Conservation (phyloP, 2,797 vertebrate species). For the Silurus lanzhouensis region DNA sequence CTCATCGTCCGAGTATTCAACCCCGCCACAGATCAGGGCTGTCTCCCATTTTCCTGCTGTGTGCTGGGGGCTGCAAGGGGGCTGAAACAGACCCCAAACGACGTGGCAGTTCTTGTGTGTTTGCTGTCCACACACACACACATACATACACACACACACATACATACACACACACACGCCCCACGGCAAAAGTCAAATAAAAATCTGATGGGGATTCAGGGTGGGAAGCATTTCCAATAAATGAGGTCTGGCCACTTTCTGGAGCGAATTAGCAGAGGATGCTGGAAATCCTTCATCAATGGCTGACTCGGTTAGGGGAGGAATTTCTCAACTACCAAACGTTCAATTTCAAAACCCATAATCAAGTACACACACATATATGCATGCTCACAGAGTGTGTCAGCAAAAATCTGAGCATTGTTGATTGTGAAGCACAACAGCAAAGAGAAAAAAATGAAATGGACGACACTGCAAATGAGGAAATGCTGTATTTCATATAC, state of each 20-base stretch:
- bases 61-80: slow-evolving; percentile 53
- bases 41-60: slow-evolving; percentile 60
- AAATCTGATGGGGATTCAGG: slow-evolving; percentile 46
- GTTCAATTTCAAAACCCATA: slow-evolving; percentile 55
- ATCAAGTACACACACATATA: slow-evolving; percentile 30
- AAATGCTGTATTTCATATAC: slow-evolving; percentile 43
- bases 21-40: slow-evolving; percentile 57
- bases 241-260: slow-evolving; percentile 57
- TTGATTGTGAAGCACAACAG: slow-evolving; percentile 49
- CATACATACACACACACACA: not conserved
- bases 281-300: slow-evolving; percentile 54
- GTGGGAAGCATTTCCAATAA: slow-evolving; percentile 55
- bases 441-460: slow-evolving; percentile 48
- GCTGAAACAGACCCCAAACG: slow-evolving; percentile 58
- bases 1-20: slow-evolving; percentile 62
- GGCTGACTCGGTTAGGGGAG: slow-evolving; percentile 46
- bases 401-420: slow-evolving; percentile 33
- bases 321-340: slow-evolving; percentile 56
- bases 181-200: slow-evolving; percentile 48
- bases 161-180: slow-evolving; percentile 38
- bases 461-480: slow-evolving; percentile 44
- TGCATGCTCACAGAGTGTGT: slow-evolving; percentile 41
- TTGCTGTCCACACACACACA: slow-evolving; percentile 8
- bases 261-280: slow-evolving; percentile 53
- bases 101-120: slow-evolving; percentile 52